phyloP scores from a whole-genome alignment of 2,113 vertebrate genomes.

The Gallinago media region DNA sequence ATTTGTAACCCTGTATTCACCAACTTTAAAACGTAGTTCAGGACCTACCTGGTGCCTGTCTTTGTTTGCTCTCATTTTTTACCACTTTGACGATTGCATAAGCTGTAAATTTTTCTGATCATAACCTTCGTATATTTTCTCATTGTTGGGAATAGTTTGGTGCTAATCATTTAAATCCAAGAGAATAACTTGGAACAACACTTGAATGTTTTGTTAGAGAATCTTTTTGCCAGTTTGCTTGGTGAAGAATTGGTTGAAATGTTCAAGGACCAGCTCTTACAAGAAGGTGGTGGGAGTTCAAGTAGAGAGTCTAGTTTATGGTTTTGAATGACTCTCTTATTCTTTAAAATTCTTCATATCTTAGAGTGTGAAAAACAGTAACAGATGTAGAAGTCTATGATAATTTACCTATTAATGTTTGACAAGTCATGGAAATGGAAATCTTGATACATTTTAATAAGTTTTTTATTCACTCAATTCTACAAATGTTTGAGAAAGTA shows the following conservation, averaged over 20 bases:
- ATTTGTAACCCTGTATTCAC: not conserved
- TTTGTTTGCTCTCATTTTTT: not conserved
- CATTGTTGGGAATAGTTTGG: not conserved
- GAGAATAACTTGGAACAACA: not conserved
- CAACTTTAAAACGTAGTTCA: not conserved
- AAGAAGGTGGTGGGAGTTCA: not conserved
- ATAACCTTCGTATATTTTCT: not conserved
- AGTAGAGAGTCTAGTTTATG: not conserved
- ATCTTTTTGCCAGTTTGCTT: not conserved
- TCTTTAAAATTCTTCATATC: not conserved
- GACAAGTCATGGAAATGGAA: not conserved
- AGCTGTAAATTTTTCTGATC: not conserved
- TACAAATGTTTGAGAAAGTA: not conserved
- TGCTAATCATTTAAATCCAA: not conserved
- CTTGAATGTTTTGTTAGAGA: not conserved
- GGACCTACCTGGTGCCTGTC: not conserved
- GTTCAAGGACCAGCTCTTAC: not conserved
- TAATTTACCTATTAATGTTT: not conserved
- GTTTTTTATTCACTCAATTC: not conserved
- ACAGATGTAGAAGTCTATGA: not conserved
- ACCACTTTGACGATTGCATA: not conserved
- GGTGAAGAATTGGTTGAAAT: not conserved
- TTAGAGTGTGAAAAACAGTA: not conserved
- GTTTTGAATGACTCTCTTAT: not conserved
- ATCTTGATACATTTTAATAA: not conserved